A percentile compares a stretch with the other conserved stretches of the same genome.
Conservation (phyloP, 35 echinoderm and acorn worm species). For the Hemicentrotus pulcherrimus region DNA sequence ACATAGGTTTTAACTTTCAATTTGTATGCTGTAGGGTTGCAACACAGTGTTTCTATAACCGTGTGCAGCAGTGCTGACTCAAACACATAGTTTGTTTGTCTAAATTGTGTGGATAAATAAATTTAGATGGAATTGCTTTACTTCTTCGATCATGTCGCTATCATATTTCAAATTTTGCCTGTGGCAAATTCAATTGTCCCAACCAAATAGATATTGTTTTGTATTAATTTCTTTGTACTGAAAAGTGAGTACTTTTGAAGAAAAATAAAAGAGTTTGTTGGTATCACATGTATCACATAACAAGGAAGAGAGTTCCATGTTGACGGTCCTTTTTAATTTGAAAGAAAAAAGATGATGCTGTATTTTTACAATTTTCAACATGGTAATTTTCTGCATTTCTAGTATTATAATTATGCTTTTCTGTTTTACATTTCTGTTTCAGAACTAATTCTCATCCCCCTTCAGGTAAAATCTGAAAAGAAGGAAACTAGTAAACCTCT, state of each 20-base stretch:
- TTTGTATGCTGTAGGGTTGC: not conserved
- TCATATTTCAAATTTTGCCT: not conserved
- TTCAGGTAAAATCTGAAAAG: too few species aligned
- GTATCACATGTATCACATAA: too few species aligned
- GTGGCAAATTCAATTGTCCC: not conserved
- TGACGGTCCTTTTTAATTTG: too few species aligned
- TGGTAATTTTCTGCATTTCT: too few species aligned
- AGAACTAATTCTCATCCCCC: too few species aligned
- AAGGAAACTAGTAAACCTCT: too few species aligned
- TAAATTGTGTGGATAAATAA: not conserved
- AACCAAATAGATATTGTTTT: not conserved
- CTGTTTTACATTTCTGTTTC: too few species aligned
- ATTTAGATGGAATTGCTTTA: not conserved
- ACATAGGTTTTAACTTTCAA: not conserved
- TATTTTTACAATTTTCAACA: too few species aligned
- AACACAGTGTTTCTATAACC: not conserved
- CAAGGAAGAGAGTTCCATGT: too few species aligned
- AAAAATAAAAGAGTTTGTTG: too few species aligned
- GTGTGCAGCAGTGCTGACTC: not conserved
- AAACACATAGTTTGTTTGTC: not conserved
- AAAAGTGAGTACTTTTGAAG: not conserved
- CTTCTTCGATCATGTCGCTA: not conserved
- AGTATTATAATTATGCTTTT: too few species aligned
- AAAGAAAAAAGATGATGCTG: too few species aligned
- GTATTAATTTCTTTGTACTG: not conserved